phyloP scores from a whole-genome alignment of 2,113 vertebrate genomes.

The Pipra filicauda region DNA sequence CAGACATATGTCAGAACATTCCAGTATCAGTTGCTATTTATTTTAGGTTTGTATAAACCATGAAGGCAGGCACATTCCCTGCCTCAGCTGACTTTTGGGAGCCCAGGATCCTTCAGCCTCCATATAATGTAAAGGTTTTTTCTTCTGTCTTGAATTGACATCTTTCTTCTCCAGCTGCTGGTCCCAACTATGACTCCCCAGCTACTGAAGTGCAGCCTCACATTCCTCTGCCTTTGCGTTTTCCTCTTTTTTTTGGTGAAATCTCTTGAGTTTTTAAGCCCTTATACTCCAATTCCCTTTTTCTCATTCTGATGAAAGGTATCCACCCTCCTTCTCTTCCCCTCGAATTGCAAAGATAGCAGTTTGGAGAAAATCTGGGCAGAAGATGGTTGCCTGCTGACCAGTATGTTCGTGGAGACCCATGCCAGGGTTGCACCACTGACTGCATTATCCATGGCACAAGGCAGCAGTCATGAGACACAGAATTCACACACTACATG shows the following conservation, averaged over 20 bases:
- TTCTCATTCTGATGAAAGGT: neutral
- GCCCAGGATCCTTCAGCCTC: neutral
- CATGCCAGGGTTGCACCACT: neutral
- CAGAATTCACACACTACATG: neutral
- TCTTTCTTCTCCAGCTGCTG: neutral
- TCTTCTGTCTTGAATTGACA: neutral
- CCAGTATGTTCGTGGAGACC: accelerated
- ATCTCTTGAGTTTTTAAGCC: neutral
- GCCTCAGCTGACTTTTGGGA: neutral
- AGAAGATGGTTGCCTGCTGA: neutral
- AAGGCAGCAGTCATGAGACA: neutral
- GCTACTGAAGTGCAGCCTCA: neutral
- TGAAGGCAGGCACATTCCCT: neutral
- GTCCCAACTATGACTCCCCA: neutral
- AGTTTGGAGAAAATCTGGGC: neutral
- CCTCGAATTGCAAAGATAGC: neutral
- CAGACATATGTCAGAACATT: neutral
- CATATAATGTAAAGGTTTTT: neutral
- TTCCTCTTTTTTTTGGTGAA: neutral
- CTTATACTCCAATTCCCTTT: neutral
- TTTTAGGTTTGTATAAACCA: neutral
- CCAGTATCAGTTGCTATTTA: neutral
- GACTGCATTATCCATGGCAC: neutral
- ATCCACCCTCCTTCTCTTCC: neutral
- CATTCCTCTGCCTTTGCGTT: neutral